Base-by-base conservation (phyloP, 2,113 vertebrate genomes). In the Malurus cyaneus region DNA sequence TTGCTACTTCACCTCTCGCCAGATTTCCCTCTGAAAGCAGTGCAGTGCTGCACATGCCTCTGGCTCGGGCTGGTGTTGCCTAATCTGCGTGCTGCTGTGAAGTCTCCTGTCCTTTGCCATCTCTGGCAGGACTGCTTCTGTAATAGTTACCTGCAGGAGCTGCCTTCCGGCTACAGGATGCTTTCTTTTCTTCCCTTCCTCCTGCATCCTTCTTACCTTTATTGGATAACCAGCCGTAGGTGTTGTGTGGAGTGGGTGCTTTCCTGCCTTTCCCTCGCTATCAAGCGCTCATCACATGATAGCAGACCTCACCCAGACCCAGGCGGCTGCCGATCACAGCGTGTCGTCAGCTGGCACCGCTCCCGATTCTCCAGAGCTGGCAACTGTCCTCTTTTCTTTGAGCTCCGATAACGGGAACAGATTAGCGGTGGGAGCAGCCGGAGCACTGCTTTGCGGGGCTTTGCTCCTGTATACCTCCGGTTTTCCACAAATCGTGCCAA, bases 401-500 rank as follows among this genome's bases (percentile, higher is more conserved):
- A 97, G 92, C 92, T 87, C 80, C 3, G 13, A 86, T 89, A 76
- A 84, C 73, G 73, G 93, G 94, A 97, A 94, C 96, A 93, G 87
- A 97, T 95, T 66, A 91, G 83, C 6, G 13, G 39, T 67, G 89
- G 79, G 73, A 96, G 88, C 92, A 96, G 79, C 88, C 73, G 2
- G 60, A 69, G 82, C 44, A 4, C 88, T 85, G 61, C 91, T 96
- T 46, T 66, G 17, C 82, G 92, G 83, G 53, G 64, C 88, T 96
- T 94, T 77, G 74, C 88, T 97, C 96, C 96, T 86, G 47, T 89
- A 71, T 49, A 94, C 94, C 91, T 95, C 92, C 18, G 32, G 64
- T 96, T 98, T 98, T 98, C 98, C 97, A 96, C 61, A 71, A 15
- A 62, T 88, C 93, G 95, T 87, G 97, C 98, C 97, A 98, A 97